Conservation (phyloP, 2,888 invertebrate species). For the Oxyteleia sp. region DNA sequence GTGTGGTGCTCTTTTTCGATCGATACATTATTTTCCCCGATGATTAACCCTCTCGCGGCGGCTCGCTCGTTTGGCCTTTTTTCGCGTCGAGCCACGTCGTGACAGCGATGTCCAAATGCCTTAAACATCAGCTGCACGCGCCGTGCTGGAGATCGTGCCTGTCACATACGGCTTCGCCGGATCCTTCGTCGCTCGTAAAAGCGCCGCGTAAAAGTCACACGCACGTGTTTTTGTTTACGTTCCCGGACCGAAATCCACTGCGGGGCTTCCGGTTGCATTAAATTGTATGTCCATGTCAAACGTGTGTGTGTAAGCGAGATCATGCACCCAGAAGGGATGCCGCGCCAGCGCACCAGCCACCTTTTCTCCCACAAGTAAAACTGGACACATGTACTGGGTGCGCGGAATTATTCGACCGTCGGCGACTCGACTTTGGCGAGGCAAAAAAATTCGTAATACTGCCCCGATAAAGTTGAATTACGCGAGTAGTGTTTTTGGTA, state of each 20-base stretch:
- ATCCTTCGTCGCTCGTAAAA: conserved; percentile 39
- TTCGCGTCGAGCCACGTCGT: neutral
- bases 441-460: no score
- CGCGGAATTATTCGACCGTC: no score
- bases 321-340: neutral
- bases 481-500: no score
- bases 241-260: conserved; percentile 7
- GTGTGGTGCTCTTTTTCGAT: no score
- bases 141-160: conserved; percentile 14
- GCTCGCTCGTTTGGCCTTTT: neutral
- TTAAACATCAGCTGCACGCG: conserved; percentile 35
- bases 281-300: conserved; percentile 26
- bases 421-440: no score
- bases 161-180: conserved; percentile 2
- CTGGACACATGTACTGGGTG: no score
- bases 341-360: no score
- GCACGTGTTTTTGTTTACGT: conserved; percentile 50
- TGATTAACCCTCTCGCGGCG: neutral
- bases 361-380: no score
- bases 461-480: no score
- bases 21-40: no score
- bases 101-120: conserved; percentile 7
- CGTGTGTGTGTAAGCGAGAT: conserved; percentile 2
- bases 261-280: conserved; percentile 30
- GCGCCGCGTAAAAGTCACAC: conserved; percentile 46